These are phyloP conservation scores for Pandemis cinnamomeana DNA, from an alignment of 2,888 invertebrate species.

Conservation along the genomic window DNA sequence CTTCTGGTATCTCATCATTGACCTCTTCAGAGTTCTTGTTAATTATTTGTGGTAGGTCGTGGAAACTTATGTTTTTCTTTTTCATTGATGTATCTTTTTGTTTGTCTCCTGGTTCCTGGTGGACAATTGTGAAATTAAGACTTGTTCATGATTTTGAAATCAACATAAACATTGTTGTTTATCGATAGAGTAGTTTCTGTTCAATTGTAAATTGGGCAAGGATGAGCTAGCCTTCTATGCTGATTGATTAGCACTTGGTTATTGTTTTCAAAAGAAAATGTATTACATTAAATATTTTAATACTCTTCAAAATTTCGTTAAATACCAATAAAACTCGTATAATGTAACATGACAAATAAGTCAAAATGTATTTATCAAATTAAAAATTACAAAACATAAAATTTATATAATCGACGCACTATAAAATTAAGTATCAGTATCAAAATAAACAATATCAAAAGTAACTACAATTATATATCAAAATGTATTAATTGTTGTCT, in stretches of 20 bases:
- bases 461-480: background rate
- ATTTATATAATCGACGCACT: background rate
- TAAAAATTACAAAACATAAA: background rate
- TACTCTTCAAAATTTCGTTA: background rate
- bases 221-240: background rate
- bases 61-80: slow-evolving; percentile 33
- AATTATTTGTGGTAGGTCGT: slow-evolving; percentile 11
- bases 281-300: background rate
- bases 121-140: background rate
- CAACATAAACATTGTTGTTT: too few species aligned
- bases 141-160: background rate
- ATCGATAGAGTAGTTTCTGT: background rate
- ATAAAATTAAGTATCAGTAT: background rate
- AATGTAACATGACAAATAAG: background rate
- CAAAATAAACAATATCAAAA: background rate
- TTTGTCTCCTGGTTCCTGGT: slow-evolving; percentile 24
- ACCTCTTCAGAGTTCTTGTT: slow-evolving; percentile 6
- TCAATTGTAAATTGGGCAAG: background rate
- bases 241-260: background rate
- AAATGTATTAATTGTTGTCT: background rate
- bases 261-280: background rate
- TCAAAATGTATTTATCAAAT: background rate
- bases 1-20: slow-evolving; percentile 11
- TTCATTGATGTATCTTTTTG: slow-evolving; percentile 25
- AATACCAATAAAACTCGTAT: background rate